Evolutionary conservation across 1,140 invertebrate species (phyloP).

Genomic region (Philotrypesis tridentata): DNA sequence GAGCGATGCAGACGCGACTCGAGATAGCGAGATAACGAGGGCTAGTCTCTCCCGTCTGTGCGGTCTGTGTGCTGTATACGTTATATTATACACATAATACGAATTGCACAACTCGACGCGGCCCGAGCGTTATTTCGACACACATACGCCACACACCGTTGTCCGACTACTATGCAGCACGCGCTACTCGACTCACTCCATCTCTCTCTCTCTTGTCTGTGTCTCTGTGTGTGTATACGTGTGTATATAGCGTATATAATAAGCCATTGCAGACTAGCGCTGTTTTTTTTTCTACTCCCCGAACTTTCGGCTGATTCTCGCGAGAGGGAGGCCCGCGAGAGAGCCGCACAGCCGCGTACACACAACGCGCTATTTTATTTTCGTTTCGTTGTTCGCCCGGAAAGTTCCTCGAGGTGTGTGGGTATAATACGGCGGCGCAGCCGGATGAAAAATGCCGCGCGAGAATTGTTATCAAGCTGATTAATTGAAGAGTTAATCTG

Average conservation of each 20-base stretch:
- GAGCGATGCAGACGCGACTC: not conserved
- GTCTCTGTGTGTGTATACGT: too few relatives aligned
- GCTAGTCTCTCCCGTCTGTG: too few relatives aligned
- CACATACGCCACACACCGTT: slow-evolving; percentile 17
- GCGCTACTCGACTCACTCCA: not conserved
- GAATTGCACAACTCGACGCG: slow-evolving; percentile 24
- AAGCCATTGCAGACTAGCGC: not conserved
- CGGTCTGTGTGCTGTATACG: not conserved
- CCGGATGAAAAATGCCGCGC: not conserved
- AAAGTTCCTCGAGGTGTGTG: not conserved
- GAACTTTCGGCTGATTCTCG: not conserved
- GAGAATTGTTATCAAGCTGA: not conserved
- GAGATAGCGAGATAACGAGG: not conserved
- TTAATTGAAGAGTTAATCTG: not conserved
- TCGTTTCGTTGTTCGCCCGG: not conserved
- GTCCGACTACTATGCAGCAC: not conserved
- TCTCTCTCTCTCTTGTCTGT: not conserved
- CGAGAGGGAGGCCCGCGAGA: too few relatives aligned
- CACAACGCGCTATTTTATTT: not conserved
- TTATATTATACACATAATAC: not conserved
- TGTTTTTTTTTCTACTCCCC: not conserved
- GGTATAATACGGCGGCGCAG: too few relatives aligned
- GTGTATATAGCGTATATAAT: not conserved
- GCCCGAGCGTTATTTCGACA: slow-evolving; percentile 46
- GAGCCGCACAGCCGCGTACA: too few relatives aligned